phyloP scores from a whole-genome alignment of 2,113 vertebrate species.

The Heterochromis multidens region DNA sequence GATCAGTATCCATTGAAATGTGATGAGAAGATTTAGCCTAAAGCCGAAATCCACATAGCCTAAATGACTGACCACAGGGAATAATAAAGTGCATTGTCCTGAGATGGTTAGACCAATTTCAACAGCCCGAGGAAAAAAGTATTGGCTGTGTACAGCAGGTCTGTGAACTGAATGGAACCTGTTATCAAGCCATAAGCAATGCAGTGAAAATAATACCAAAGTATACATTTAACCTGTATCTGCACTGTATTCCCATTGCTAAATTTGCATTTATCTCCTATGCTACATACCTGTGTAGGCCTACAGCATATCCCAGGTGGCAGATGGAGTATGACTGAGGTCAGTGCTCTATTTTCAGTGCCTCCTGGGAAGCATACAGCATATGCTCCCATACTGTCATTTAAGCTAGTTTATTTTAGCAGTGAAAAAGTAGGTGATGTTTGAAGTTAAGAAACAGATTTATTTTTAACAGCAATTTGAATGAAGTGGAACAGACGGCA shows the following conservation, averaged over 20 bases:
- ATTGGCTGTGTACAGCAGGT: conserved; percentile 7
- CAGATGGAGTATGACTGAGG: neutral
- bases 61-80: conserved; percentile 43
- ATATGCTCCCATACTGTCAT: conserved; percentile 43
- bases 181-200: neutral
- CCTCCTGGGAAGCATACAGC: conserved; percentile 24
- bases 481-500: conserved; percentile 9
- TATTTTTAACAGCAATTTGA: conserved; percentile 43
- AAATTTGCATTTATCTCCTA: conserved; percentile 1
- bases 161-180: conserved; percentile 4
- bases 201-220: conserved; percentile 3
- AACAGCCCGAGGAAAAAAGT: conserved; percentile 5
- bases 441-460: conserved; percentile 25
- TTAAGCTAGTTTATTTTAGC: conserved; percentile 22
- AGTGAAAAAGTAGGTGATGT: neutral
- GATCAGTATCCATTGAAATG: conserved; percentile 35
- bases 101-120: conserved; percentile 13
- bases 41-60: conserved; percentile 31
- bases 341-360: conserved; percentile 27
- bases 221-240: neutral
- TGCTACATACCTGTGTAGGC: neutral
- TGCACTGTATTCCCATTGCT: neutral
- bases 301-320: conserved; percentile 13
- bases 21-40: conserved; percentile 31
- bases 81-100: conserved; percentile 19